phyloP scores from a whole-genome alignment of 2,888 invertebrate genomes.

The Drosophila vallismaia region DNA sequence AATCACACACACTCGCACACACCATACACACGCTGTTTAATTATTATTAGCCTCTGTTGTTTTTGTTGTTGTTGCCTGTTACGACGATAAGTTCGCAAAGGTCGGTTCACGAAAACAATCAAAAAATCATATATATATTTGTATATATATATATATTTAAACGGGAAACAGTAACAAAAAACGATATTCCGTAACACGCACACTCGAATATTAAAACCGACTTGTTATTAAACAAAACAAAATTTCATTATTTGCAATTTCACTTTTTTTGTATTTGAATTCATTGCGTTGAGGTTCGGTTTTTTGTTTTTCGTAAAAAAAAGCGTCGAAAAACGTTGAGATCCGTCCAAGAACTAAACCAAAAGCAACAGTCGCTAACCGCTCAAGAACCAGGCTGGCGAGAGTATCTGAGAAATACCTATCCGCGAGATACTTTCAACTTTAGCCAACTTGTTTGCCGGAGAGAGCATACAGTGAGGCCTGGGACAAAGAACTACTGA shows the following conservation, averaged over 20 bases:
- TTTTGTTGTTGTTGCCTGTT: conserved; percentile 43
- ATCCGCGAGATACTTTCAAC: too few relatives aligned
- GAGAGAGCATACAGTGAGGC: conserved; percentile 2
- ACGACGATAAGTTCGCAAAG: conserved; percentile 75
- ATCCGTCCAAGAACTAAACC: conserved; percentile 71
- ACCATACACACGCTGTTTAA: conserved; percentile 68
- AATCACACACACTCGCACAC: conserved; percentile 22
- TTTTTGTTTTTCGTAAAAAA: not conserved
- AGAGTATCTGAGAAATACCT: not conserved
- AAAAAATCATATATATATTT: not conserved
- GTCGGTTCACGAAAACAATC: conserved; percentile 53
- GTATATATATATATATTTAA: not conserved
- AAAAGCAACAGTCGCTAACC: conserved; percentile 43
- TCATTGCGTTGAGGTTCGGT: not conserved
- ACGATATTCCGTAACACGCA: conserved; percentile 16
- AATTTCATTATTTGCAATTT: conserved; percentile 18
- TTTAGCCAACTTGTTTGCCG: not conserved
- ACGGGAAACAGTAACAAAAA: conserved; percentile 14
- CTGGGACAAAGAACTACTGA: too few relatives aligned
- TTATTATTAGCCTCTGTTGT: conserved; percentile 67
- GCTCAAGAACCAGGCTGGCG: conserved; percentile 39
- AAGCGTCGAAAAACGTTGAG: conserved; percentile 72
- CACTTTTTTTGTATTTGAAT: conserved; percentile 21
- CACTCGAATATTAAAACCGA: conserved; percentile 15
- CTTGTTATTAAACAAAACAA: conserved; percentile 32